phyloP scores from a whole-genome alignment of 2,797 vertebrate genomes.

The Myiotriccus ornatus region DNA sequence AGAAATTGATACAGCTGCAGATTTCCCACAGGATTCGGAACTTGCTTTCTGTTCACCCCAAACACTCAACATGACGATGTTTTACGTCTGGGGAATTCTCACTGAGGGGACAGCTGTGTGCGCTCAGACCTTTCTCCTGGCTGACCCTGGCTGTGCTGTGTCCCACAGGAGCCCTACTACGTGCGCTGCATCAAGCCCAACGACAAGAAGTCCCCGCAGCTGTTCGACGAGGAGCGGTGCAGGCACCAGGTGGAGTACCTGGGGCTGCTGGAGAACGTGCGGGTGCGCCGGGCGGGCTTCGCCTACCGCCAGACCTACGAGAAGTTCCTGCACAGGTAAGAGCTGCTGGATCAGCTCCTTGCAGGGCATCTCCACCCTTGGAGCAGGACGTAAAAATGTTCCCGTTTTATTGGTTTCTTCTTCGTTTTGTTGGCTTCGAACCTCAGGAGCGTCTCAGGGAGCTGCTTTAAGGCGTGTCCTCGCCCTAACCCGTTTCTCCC shows the following conservation, averaged over 20 bases:
- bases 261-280: constrained; percentile 93
- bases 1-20: neutral
- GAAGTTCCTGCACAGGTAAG: constrained; percentile 93
- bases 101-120: too few relatives aligned
- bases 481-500: neutral
- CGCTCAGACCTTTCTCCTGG: too few relatives aligned
- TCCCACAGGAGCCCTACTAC: constrained; percentile 91
- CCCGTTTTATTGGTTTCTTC: neutral
- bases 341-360: neutral
- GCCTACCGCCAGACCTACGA: constrained; percentile 92
- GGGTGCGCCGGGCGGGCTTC: constrained; percentile 93
- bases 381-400: neutral
- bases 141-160: neutral
- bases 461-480: neutral
- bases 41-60: neutral
- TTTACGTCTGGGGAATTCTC: neutral
- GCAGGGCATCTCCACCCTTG: neutral
- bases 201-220: constrained; percentile 91
- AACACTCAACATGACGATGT: accelerated
- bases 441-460: neutral
- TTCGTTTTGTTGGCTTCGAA: neutral
- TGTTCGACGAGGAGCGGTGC: constrained; percentile 92
- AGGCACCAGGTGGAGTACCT: constrained; percentile 96
- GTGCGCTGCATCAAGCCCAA: constrained; percentile 99
- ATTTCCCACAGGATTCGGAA: neutral